phyloP scores from a whole-genome alignment of 2,797 vertebrate species.

The Knipowitschia caucasica region DNA sequence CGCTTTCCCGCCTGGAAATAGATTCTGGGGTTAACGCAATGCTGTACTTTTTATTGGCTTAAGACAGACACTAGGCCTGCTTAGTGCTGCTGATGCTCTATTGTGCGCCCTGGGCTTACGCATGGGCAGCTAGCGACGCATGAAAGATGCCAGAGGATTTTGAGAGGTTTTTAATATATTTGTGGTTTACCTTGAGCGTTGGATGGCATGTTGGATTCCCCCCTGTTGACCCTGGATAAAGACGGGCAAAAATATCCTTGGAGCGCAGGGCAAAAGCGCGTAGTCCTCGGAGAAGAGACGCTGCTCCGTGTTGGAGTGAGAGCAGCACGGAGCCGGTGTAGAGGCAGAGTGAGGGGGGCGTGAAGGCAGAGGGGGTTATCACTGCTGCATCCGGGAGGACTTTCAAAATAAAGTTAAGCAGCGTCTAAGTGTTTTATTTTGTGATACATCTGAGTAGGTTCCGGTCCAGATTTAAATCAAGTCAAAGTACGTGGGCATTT shows the following conservation, averaged over 20 bases:
- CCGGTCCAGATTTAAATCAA: no score
- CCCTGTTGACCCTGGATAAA: slow-evolving; percentile 11
- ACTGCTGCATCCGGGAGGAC: no score
- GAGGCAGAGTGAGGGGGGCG: no score
- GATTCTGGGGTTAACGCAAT: slow-evolving; percentile 1
- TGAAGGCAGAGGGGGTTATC: no score
- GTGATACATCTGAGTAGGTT: no score
- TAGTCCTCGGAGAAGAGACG: slow-evolving; percentile 30
- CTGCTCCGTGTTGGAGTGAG: slow-evolving; percentile 27
- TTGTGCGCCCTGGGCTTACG: slow-evolving; percentile 44
- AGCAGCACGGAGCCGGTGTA: slow-evolving; percentile 26
- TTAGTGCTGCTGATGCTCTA: slow-evolving; percentile 38
- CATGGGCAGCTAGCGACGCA: slow-evolving; percentile 27
- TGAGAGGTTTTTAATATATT: not conserved
- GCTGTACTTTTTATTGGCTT: slow-evolving; percentile 7
- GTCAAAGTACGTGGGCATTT: no score
- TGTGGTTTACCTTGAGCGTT: slow-evolving; percentile 66
- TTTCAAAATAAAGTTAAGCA: no score
- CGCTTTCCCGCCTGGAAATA: slow-evolving; percentile 82
- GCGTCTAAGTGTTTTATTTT: no score
- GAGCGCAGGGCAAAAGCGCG: slow-evolving; percentile 22
- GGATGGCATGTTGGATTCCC: slow-evolving; percentile 69
- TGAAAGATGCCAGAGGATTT: not conserved
- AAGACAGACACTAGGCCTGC: slow-evolving; percentile 37
- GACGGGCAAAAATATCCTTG: slow-evolving; percentile 23